Evolutionary conservation across 2,888 invertebrate species (phyloP).

Genomic region (Oasisia sp.): DNA sequence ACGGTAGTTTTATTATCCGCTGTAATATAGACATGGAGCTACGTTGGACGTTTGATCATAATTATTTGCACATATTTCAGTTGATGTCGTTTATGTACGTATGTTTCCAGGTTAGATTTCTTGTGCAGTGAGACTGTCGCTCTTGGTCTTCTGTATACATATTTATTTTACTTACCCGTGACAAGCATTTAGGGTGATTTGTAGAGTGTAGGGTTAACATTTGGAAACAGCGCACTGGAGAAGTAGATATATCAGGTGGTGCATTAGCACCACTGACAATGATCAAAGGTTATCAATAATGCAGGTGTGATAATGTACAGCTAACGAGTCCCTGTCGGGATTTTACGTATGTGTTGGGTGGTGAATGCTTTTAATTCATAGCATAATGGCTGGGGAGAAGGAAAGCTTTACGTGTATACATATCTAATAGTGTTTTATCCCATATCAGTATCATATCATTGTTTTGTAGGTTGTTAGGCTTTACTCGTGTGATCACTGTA

Average conservation of each 20-base stretch:
- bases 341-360: not conserved
- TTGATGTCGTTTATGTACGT: not conserved
- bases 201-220: not conserved
- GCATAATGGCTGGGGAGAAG: constrained; percentile 1
- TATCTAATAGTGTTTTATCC: not conserved
- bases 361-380: not conserved
- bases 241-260: not conserved
- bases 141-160: not conserved
- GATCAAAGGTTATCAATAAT: not conserved
- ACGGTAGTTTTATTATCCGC: not conserved
- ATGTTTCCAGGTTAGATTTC: not conserved
- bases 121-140: not conserved
- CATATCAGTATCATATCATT: constrained; percentile 9
- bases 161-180: constrained; percentile 9
- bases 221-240: not conserved
- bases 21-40: not conserved
- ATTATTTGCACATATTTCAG: constrained; percentile 6
- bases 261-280: not conserved
- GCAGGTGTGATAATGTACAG: constrained; percentile 1
- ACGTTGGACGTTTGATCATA: not conserved
- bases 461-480: not conserved
- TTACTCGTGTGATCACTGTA: not conserved
- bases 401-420: constrained; percentile 9
- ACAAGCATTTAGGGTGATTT: not conserved
- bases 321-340: not conserved